These are phyloP conservation scores for Sinocyclocheilus grahami DNA, from an alignment of 2,113 vertebrate genomes.

Conservation along the genomic window DNA sequence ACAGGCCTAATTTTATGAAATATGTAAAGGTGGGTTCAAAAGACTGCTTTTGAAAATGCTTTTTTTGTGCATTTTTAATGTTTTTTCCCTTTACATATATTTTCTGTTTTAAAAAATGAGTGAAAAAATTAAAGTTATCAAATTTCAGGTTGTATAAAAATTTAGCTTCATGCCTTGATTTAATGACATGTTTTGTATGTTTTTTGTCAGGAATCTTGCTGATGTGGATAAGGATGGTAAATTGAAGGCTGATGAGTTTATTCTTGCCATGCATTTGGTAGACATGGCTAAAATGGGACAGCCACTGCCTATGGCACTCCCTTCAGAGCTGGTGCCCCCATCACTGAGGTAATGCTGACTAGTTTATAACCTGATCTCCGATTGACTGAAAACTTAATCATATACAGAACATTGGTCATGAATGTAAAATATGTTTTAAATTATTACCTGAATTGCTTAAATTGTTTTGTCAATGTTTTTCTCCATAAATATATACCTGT, in stretches of 20 bases:
- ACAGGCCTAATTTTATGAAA: not conserved
- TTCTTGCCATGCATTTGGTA: conserved; percentile 94
- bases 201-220: conserved; percentile 83
- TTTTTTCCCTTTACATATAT: not conserved
- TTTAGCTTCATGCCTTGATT: not conserved
- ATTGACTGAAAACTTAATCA: not conserved
- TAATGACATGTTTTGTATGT: not conserved
- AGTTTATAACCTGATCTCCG: not conserved
- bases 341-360: conserved; percentile 77
- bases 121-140: not conserved
- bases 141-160: not conserved
- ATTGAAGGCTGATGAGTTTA: conserved; percentile 92
- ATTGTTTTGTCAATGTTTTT: not conserved
- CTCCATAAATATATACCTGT: conserved; percentile 39
- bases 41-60: not conserved
- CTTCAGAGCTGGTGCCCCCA: conserved; percentile 87
- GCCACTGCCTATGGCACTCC: conserved; percentile 85
- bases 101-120: not conserved
- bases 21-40: not conserved
- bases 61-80: not conserved
- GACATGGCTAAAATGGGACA: conserved; percentile 89
- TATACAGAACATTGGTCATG: not conserved
- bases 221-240: conserved; percentile 95
- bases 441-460: not conserved
- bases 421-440: not conserved